Conservation (phyloP, 2,113 vertebrate genomes). For the Thinocorus orbignyianus region DNA sequence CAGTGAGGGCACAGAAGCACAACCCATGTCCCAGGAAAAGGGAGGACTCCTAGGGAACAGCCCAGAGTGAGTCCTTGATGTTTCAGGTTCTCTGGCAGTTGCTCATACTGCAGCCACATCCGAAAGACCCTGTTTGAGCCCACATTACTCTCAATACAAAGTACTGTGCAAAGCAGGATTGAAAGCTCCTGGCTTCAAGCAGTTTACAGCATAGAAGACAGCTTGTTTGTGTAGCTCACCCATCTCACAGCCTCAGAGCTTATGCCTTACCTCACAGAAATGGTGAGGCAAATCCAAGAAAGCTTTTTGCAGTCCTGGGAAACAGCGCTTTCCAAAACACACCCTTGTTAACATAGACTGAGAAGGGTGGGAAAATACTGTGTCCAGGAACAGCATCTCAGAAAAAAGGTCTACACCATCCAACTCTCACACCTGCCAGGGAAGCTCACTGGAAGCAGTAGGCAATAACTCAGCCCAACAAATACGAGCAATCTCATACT, state of each 20-base stretch:
- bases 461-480: slow-evolving; percentile 31
- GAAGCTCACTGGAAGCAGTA: background rate
- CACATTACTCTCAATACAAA: background rate
- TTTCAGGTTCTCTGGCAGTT: background rate
- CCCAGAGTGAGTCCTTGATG: rapidly evolving
- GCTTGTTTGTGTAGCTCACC: background rate
- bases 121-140: background rate
- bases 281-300: background rate
- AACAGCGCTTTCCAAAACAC: background rate
- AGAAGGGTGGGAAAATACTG: background rate
- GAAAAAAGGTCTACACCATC: background rate
- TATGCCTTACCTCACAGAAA: background rate
- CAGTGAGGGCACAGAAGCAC: background rate
- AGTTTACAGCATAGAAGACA: background rate
- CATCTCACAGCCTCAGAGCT: background rate
- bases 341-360: background rate
- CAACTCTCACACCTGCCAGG: background rate
- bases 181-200: background rate
- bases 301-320: background rate
- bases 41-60: background rate
- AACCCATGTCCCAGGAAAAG: background rate
- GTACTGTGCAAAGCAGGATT: background rate
- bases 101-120: background rate
- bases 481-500: background rate
- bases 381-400: background rate